These are phyloP conservation scores for Melitaea athalia DNA, from an alignment of 2,888 invertebrate genomes.

Conservation along the genomic window DNA sequence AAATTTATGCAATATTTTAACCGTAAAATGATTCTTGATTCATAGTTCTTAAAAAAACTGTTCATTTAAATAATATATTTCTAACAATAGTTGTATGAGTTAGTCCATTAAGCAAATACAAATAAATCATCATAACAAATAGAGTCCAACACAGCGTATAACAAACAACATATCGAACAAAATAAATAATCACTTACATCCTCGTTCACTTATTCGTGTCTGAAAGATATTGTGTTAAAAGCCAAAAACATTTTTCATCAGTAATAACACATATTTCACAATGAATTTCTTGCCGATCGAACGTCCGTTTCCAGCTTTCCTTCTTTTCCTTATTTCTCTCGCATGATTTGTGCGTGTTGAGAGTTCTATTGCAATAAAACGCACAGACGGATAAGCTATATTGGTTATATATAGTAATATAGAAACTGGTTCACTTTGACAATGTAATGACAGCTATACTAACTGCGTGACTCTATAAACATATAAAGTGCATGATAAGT, in stretches of 20 bases:
- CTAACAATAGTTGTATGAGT: not conserved
- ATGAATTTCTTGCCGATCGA: slow-evolving; percentile 71
- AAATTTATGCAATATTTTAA: too few relatives aligned
- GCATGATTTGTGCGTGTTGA: slow-evolving; percentile 72
- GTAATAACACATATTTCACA: slow-evolving; percentile 72
- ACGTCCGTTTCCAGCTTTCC: slow-evolving; percentile 64
- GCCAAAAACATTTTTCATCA: slow-evolving; percentile 63
- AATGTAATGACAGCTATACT: slow-evolving; percentile 14
- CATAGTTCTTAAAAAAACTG: too few relatives aligned
- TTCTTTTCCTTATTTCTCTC: slow-evolving; percentile 60
- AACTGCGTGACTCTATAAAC: not conserved
- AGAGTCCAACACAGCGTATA: not conserved
- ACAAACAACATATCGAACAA: not conserved
- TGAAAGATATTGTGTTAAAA: slow-evolving; percentile 47
- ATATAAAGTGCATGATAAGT: not conserved
- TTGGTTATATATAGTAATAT: too few relatives aligned
- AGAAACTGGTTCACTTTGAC: slow-evolving; percentile 11
- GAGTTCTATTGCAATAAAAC: slow-evolving; percentile 60
- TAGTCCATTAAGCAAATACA: not conserved
- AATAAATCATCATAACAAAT: not conserved
- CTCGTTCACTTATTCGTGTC: not conserved
- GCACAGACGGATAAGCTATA: slow-evolving; percentile 39
- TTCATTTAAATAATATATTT: not conserved
- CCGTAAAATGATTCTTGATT: too few relatives aligned
- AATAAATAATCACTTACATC: not conserved